A percentile compares a stretch with the other conserved stretches of the same genome.
Conservation (phyloP, 2,888 invertebrate species). For the Brassicogethes aeneus region DNA sequence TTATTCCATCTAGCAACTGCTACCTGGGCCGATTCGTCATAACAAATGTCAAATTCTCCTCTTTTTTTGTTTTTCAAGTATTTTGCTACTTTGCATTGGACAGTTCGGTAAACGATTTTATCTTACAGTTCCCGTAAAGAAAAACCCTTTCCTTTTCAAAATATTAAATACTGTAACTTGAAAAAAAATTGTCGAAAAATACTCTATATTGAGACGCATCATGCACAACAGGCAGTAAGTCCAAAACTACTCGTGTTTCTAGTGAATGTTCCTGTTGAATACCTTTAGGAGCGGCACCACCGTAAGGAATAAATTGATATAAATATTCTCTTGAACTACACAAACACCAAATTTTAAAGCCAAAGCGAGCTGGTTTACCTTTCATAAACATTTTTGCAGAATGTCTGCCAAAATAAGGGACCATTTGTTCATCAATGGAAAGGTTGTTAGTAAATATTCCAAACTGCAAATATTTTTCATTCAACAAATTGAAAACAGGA, state of each 20-base stretch:
- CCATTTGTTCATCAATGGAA: slow-evolving; percentile 23
- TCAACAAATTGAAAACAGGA: slow-evolving; percentile 19
- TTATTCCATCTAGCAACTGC: too few species aligned
- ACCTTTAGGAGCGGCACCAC: slow-evolving; percentile 13
- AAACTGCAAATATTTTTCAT: slow-evolving; percentile 18
- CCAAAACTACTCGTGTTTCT: slow-evolving; percentile 18
- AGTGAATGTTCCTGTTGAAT: slow-evolving; percentile 12
- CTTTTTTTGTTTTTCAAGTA: too few species aligned
- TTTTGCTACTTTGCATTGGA: too few species aligned
- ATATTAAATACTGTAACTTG: too few species aligned
- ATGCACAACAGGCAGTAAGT: slow-evolving; percentile 17
- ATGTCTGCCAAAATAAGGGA: slow-evolving; percentile 22
- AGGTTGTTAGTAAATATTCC: slow-evolving; percentile 20
- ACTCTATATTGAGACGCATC: slow-evolving; percentile 13
- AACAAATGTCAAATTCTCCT: too few species aligned
- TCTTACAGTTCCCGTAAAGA: too few species aligned
- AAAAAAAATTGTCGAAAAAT: slow-evolving; percentile 21
- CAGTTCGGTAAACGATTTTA: too few species aligned
- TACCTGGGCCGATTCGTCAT: too few species aligned
- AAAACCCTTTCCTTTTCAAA: too few species aligned
- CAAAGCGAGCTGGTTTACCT: slow-evolving; percentile 25
- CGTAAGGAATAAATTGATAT: slow-evolving; percentile 22
- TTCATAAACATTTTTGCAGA: slow-evolving; percentile 26
- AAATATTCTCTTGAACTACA: slow-evolving; percentile 21
- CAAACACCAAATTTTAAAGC: slow-evolving; percentile 24